These are phyloP conservation scores for Triops longicaudatus DNA, from an alignment of 1,140 invertebrate species.

Conservation along the genomic window DNA sequence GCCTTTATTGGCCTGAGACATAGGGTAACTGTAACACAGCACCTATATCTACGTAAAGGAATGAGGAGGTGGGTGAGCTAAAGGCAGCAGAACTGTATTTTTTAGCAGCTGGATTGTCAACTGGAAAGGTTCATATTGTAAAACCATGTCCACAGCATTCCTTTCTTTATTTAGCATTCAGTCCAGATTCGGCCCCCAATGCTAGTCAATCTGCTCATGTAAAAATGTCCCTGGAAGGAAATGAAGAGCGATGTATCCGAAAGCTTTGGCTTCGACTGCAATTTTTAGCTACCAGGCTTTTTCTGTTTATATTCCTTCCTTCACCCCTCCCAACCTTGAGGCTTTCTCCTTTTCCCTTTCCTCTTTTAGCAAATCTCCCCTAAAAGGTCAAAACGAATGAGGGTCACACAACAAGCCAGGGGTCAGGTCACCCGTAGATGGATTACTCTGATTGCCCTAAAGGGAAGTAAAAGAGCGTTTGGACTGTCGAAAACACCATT, in stretches of 20 bases:
- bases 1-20: neutral
- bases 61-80: neutral
- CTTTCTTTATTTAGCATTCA: neutral
- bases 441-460: conserved; percentile 2
- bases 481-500: neutral
- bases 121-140: neutral
- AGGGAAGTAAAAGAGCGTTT: conserved; percentile 8
- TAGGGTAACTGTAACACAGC: neutral
- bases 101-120: too few species aligned
- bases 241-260: neutral
- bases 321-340: neutral
- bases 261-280: too few species aligned
- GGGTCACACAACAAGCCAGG: neutral
- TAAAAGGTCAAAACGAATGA: conserved; percentile 2
- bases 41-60: neutral
- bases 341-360: neutral
- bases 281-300: neutral
- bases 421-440: neutral
- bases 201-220: neutral
- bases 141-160: neutral
- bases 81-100: too few species aligned
- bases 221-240: neutral
- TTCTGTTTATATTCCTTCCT: neutral
- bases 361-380: neutral
- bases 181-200: neutral